Percentiles rank a stretch among this genome's conserved stretches.
phyloP scores from a whole-genome alignment of 2,113 vertebrate genomes.

The Apteryx owenii region DNA sequence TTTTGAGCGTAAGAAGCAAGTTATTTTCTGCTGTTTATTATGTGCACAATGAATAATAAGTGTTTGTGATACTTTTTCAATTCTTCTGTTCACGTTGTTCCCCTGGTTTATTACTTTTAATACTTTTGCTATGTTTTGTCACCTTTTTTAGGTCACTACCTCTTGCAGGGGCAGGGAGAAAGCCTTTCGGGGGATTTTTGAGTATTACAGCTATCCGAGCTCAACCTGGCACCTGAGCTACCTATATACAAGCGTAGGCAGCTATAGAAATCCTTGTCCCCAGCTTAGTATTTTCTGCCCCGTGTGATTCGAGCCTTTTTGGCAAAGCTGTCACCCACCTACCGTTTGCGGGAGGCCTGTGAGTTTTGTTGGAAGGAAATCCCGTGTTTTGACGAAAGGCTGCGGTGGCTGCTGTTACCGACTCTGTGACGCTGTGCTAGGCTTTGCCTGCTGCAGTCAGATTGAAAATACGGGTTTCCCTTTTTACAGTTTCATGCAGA shows the following conservation, averaged over 20 bases:
- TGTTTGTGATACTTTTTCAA: background rate
- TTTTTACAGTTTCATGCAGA: background rate
- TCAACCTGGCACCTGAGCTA: no score
- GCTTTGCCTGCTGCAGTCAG: background rate
- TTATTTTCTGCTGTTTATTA: background rate
- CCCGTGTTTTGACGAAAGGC: background rate
- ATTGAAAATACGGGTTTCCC: background rate
- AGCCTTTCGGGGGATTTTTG: background rate
- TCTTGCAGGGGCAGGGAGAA: background rate
- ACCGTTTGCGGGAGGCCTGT: background rate
- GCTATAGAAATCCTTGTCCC: background rate
- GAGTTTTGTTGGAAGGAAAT: background rate
- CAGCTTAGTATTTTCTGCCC: background rate
- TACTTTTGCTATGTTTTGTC: background rate
- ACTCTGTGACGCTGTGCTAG: background rate
- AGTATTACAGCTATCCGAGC: background rate
- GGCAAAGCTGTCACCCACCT: fast-evolving
- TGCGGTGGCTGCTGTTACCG: background rate
- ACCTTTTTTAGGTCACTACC: background rate
- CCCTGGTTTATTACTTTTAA: background rate
- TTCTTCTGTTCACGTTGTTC: background rate
- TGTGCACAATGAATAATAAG: background rate
- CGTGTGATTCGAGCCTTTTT: background rate
- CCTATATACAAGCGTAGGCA: background rate
- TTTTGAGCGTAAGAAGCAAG: background rate